Evolutionary conservation across 2,113 vertebrate species (phyloP), one percentile per base, ranked within the genome.

Genomic region (Apistogramma diplotaenia): DNA sequence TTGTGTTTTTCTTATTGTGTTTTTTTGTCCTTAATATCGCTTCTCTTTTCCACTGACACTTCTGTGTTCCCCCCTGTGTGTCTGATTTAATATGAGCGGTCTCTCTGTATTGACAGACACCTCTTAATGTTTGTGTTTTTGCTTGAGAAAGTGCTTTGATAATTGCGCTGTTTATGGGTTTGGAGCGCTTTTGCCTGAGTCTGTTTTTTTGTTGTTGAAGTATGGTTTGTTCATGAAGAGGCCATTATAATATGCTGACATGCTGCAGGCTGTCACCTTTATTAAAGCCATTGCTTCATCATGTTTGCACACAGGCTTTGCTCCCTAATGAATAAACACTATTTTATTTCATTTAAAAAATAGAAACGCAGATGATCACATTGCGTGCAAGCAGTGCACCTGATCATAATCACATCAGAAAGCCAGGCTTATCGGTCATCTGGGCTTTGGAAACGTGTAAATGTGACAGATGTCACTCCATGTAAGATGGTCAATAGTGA

Each of bases 191-290:
- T 84, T 51, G 21, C 46, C 60, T 60, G 15, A 58, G 49, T 83
- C 54, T 76, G 40, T 82, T 61, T 43, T 43, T 77, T 76, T 77
- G 15, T 80, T 77, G 27, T 76, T 67, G 46, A 65, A 84, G 40
- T 40, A 35, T 27, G 12, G 8, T 13, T 13, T 73, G 59, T 79
- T 79, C 62, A 73, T 73, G 27, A 67, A 46, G 78, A 57, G 73
- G 27, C 18, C 18, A 3, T 74, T 74, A 35, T 27, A 72, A 83
- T 61, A 85, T 46, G 71, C 53, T 57, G 60, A 59, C 80, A 78
- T 51, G 77, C 80, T 83, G 74, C 80, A 73, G 74, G 85, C 80
- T 85, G 80, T 89, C 85, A 67, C 23, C 40, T 67, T 21, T 27
- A 67, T 67, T 67, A 27, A 67, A 67, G 23, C 15, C 62, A 85